Evolutionary conservation across 2,797 vertebrate genomes (phyloP), one percentile per base, ranked within the genome.

Genomic region (Gephyroberyx darwinii): DNA sequence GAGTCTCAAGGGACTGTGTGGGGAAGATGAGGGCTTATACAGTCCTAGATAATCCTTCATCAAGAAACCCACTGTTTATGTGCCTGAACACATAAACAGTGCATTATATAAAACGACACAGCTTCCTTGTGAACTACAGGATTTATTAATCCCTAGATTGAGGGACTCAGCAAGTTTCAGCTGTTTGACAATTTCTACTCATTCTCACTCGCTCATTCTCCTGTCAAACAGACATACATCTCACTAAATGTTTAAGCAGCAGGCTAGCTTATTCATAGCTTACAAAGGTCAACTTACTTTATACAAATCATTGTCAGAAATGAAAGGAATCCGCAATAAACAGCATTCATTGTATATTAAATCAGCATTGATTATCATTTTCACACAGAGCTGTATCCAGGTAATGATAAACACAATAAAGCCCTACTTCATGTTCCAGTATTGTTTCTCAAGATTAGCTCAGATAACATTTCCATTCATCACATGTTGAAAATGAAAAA

Each of bases 221-320:
- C 82, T 87, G 73, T 72, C 90, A 83, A 86, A 86, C 89, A 89
- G 78, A 81, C 90, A 45, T 52, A 61, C 74, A 56, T 83, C 75
- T 85, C 84, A 86, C 78, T 84, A 88, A 74, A 88, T 82, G 80
- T 66, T 84, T 86, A 91, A 92, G 91, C 91, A 91, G 90, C 90
- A 88, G 78, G 85, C 89, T 91, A 93, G 90, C 90, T 93, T 93
- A 93, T 90, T 91, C 39, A 67, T 84, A 92, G 84, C 90, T 91
- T 92, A 92, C 90, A 93, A 93, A 92, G 85, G 81, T 88, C 77
- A 90, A 84, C 86, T 84, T 85, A 83, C 81, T 83, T 91, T 91
- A 90, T 92, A 92, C 90, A 93, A 94, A 94, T 94, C 86, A 93
- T 88, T 81, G 86, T 90, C 89, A 84, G 89, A 91, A 89, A 61